Percentiles rank a stretch among this genome's conserved stretches.
phyloP scores from a whole-genome alignment of 2,888 invertebrate genomes.

The Trichopria drosophilae region DNA sequence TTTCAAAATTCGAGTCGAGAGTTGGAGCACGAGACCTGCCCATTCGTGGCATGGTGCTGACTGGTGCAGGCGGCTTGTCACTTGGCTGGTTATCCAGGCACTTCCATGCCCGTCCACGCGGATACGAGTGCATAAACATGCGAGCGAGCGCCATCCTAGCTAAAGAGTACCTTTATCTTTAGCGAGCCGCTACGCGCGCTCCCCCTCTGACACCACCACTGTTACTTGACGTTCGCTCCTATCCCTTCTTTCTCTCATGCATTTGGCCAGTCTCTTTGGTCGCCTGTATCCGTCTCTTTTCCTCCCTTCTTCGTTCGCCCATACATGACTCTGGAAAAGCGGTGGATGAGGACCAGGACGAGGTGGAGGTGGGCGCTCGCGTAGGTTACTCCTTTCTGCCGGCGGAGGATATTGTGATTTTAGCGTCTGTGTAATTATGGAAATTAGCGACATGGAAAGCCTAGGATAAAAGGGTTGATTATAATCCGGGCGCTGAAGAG shows the following conservation, averaged over 20 bases:
- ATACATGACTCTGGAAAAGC: conserved; percentile 27
- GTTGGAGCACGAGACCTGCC: conserved; percentile 35
- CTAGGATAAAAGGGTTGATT: conserved; percentile 60
- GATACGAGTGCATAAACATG: conserved; percentile 58
- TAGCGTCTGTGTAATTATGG: conserved; percentile 60
- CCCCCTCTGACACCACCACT: conserved; percentile 31
- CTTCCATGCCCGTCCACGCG: conserved; percentile 57
- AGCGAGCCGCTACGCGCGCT: conserved; percentile 49
- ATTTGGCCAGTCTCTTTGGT: conserved; percentile 21
- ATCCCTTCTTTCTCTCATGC: conserved; percentile 37
- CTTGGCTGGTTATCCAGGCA: conserved; percentile 59
- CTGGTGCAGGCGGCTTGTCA: conserved; percentile 52
- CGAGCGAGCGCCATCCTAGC: conserved; percentile 54
- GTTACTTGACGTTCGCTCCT: conserved; percentile 28
- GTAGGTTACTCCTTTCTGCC: conserved; percentile 57
- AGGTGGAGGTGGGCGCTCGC: conserved; percentile 46
- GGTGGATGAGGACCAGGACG: conserved; percentile 34
- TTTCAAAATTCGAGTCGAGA: conserved; percentile 55
- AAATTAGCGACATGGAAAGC: conserved; percentile 60
- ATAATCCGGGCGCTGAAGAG: conserved; percentile 54
- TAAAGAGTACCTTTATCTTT: conserved; percentile 57
- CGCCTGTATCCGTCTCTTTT: conserved; percentile 10
- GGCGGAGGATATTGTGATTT: conserved; percentile 59
- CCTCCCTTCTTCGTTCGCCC: conserved; percentile 23
- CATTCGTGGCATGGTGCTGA: conserved; percentile 38